A percentile compares a stretch with the other conserved stretches of the same genome.
Evolutionary conservation across 1,140 invertebrate genomes (phyloP).

Genomic region (Aphis craccivora): DNA sequence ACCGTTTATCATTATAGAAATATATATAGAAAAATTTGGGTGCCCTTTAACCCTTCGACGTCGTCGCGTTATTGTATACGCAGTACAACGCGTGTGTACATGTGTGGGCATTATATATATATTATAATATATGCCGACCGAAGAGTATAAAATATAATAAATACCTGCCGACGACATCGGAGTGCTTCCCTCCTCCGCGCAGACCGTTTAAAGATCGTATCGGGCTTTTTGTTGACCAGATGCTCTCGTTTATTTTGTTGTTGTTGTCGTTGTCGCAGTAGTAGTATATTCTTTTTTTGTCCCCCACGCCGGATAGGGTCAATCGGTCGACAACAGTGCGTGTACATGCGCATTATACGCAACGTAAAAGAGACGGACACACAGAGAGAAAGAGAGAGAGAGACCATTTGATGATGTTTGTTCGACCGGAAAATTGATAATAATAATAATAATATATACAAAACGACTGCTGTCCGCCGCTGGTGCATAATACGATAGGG

Average conservation of each 20-base stretch:
- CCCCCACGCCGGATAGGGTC: slow-evolving; percentile 22
- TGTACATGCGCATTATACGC: neutral
- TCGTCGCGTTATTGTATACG: slow-evolving; percentile 9
- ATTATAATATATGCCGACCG: neutral
- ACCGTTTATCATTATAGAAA: neutral
- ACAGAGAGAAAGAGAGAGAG: neutral
- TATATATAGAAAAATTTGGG: neutral
- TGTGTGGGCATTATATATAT: neutral
- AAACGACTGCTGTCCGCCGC: slow-evolving; percentile 12
- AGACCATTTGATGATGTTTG: slow-evolving; percentile 35
- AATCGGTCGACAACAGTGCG: slow-evolving; percentile 36
- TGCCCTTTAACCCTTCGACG: slow-evolving; percentile 43
- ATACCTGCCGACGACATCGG: slow-evolving; percentile 54
- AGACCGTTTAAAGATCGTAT: slow-evolving; percentile 32
- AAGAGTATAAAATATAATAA: slow-evolving; percentile 10
- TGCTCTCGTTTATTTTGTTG: slow-evolving; percentile 54
- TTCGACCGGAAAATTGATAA: slow-evolving; percentile 54
- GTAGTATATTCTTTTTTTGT: slow-evolving; percentile 15
- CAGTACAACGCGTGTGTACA: neutral
- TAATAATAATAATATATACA: slow-evolving; percentile 34
- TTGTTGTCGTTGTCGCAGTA: neutral
- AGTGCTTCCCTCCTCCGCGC: neutral
- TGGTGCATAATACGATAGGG: neutral
- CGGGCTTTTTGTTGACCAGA: slow-evolving; percentile 54
- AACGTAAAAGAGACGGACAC: neutral